Evolutionary conservation across 2,888 invertebrate species (phyloP).

Genomic region (Thumatha senex): DNA sequence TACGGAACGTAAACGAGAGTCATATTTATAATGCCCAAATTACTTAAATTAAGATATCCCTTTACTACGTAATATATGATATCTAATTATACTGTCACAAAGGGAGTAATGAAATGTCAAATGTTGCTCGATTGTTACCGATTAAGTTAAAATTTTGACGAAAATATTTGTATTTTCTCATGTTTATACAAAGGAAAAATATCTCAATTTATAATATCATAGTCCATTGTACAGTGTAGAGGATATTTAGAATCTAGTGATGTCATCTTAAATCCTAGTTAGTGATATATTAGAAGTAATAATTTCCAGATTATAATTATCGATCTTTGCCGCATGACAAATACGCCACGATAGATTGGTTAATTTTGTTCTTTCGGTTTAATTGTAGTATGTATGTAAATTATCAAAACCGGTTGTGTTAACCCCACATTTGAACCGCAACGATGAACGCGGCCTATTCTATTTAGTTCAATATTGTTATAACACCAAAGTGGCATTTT

Average conservation of each 20-base stretch:
- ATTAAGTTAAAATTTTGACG: conserved; percentile 73
- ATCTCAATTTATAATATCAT: conserved; percentile 78
- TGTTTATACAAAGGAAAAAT: conserved; percentile 80
- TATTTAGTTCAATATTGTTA: conserved; percentile 53
- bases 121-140: conserved; percentile 79
- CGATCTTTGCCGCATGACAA: conserved; percentile 69
- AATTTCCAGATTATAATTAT: conserved; percentile 66
- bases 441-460: conserved; percentile 80
- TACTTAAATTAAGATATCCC: conserved; percentile 60
- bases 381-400: conserved; percentile 40
- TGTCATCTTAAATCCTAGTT: conserved; percentile 74
- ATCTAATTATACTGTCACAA: conserved; percentile 71
- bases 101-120: conserved; percentile 73
- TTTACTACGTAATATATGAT: conserved; percentile 54
- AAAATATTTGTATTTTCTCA: conserved; percentile 81
- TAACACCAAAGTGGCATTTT: conserved; percentile 58
- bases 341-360: conserved; percentile 56
- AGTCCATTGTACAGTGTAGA: conserved; percentile 81
- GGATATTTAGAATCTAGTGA: conserved; percentile 74
- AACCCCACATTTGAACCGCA: conserved; percentile 65
- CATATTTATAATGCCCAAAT: conserved; percentile 60
- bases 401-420: conserved; percentile 62
- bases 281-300: conserved; percentile 73
- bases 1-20: conserved; percentile 41
- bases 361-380: conserved; percentile 47